Conservation (phyloP, 2,113 vertebrate species). For the Equus quagga region DNA sequence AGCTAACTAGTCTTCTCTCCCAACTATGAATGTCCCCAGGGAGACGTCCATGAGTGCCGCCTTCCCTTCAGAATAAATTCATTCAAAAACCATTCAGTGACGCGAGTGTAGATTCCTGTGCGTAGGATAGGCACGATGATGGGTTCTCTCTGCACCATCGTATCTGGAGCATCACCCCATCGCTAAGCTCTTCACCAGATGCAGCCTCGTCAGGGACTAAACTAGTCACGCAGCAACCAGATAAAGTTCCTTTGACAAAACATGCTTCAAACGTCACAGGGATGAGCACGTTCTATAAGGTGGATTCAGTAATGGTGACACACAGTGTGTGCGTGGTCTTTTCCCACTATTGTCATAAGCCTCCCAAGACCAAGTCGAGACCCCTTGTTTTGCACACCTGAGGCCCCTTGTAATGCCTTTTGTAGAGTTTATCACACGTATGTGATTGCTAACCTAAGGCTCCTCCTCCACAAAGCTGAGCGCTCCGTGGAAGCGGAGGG, state of each 20-base stretch:
- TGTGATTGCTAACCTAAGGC: fast-evolving
- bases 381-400: neutral
- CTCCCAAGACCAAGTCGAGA: neutral
- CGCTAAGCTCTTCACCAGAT: neutral
- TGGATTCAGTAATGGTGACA: neutral
- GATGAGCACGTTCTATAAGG: neutral
- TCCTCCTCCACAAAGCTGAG: neutral
- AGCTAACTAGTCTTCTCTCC: neutral
- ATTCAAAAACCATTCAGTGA: neutral
- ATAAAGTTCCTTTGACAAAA: neutral
- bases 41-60: neutral
- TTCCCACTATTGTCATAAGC: neutral
- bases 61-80: constrained; percentile 67
- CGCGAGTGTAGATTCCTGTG: neutral
- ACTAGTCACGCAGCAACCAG: neutral
- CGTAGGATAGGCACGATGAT: neutral
- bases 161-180: neutral
- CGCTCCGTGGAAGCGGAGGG: neutral
- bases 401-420: neutral
- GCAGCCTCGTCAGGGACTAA: neutral
- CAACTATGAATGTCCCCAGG: neutral
- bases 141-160: neutral
- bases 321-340: fast-evolving
- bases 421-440: neutral
- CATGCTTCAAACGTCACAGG: neutral